phyloP scores from a whole-genome alignment of 35 echinoderm and acorn worm species.

The Ophiothrix spiculata region DNA sequence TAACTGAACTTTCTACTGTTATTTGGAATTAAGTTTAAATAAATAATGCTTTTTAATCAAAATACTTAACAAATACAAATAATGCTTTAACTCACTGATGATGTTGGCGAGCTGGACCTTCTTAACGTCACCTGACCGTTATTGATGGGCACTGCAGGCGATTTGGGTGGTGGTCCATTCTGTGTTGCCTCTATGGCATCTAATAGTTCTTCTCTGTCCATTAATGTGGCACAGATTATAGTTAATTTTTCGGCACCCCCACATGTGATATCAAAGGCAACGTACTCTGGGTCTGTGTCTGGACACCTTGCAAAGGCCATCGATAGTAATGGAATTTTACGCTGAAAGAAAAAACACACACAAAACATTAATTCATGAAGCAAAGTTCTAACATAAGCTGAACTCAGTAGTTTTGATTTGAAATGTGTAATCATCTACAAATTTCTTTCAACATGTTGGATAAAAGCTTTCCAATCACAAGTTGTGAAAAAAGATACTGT shows the following conservation, averaged over 20 bases:
- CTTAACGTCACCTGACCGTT: neutral
- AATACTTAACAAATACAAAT: too few relatives aligned
- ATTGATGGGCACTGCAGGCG: slow-evolving; percentile 19
- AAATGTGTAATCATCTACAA: too few relatives aligned
- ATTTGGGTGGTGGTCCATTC: slow-evolving; percentile 19
- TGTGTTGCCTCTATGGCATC: slow-evolving; percentile 62
- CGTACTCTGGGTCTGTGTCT: slow-evolving; percentile 72
- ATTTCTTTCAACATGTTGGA: too few relatives aligned
- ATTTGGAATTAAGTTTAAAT: too few relatives aligned
- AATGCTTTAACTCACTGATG: neutral
- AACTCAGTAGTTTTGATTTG: too few relatives aligned
- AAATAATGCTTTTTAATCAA: too few relatives aligned
- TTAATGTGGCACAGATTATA: slow-evolving; percentile 49
- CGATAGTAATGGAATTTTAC: slow-evolving; percentile 65
- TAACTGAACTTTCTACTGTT: too few relatives aligned
- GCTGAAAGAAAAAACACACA: slow-evolving; percentile 41
- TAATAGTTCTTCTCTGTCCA: slow-evolving; percentile 85
- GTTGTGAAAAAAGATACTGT: too few relatives aligned
- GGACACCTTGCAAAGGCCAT: slow-evolving; percentile 54
- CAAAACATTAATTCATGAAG: too few relatives aligned
- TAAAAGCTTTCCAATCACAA: too few relatives aligned
- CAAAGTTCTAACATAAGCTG: too few relatives aligned
- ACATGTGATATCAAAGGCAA: slow-evolving; percentile 81
- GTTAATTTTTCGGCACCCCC: slow-evolving; percentile 56
- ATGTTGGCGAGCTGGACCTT: neutral